Evolutionary conservation across 2,113 vertebrate species (phyloP).

Genomic region (Callocephalon fimbriatum): DNA sequence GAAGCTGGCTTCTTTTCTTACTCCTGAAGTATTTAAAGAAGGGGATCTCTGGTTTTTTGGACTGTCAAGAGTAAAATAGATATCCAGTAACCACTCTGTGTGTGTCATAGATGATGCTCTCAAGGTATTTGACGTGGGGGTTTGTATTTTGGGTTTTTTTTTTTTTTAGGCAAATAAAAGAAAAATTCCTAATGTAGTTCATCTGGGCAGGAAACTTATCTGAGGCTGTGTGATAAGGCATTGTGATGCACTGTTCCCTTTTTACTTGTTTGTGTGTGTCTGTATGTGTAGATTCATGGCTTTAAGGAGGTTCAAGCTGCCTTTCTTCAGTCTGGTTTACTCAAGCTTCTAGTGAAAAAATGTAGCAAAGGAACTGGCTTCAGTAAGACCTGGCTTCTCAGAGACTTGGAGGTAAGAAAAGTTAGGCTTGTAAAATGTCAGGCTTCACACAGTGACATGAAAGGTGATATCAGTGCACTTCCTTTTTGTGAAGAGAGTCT

Average conservation of each 20-base stretch:
- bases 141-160: neutral
- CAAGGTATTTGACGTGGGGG: neutral
- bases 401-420: constrained; percentile 89
- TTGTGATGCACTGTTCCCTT: neutral
- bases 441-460: neutral
- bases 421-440: neutral
- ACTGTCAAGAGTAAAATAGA: neutral
- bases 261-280: neutral
- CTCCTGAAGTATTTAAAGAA: neutral
- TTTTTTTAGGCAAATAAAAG: neutral
- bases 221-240: neutral
- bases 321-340: constrained; percentile 88
- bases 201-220: neutral
- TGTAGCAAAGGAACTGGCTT: constrained; percentile 98
- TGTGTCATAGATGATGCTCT: neutral
- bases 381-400: constrained; percentile 96
- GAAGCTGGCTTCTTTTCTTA: neutral
- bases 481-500: neutral
- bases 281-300: constrained; percentile 81
- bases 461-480: neutral
- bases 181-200: neutral
- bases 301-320: constrained; percentile 86
- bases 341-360: constrained; percentile 93
- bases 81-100: neutral
- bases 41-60: neutral